Conservation (phyloP, 2,888 invertebrate species). For the Dasypolia templi region DNA sequence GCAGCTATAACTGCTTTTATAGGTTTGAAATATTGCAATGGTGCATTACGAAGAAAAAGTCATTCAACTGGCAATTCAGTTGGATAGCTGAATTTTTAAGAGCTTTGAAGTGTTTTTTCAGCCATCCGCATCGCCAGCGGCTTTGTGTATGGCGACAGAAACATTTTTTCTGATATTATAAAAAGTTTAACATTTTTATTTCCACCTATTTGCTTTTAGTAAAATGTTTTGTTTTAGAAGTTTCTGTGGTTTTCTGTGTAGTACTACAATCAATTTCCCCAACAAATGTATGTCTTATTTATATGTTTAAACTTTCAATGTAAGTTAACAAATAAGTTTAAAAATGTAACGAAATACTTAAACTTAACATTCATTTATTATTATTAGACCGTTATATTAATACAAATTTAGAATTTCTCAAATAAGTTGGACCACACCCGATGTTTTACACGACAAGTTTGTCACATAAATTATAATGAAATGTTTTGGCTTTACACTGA, state of each 20-base stretch:
- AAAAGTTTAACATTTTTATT: background rate
- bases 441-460: conserved; percentile 59
- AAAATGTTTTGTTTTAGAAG: background rate
- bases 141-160: conserved; percentile 18
- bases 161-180: conserved; percentile 1
- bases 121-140: background rate
- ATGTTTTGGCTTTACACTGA: conserved; percentile 82
- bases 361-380: conserved; percentile 48
- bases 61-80: conserved; percentile 52
- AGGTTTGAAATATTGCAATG: conserved; percentile 58
- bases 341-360: background rate
- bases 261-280: too few relatives aligned
- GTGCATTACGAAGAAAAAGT: conserved; percentile 60
- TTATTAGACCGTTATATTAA: conserved; percentile 40
- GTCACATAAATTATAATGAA: conserved; percentile 78
- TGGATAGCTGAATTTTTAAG: conserved; percentile 49
- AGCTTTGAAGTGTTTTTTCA: background rate
- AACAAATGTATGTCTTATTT: background rate
- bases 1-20: conserved; percentile 62
- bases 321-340: background rate
- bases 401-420: conserved; percentile 55
- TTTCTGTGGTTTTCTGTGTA: background rate
- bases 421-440: conserved; percentile 79
- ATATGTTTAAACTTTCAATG: conserved; percentile 1
- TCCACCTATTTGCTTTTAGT: background rate